Evolutionary conservation across 2,113 vertebrate genomes (phyloP), one percentile per base, ranked within the genome.

Genomic region (Ia io): DNA sequence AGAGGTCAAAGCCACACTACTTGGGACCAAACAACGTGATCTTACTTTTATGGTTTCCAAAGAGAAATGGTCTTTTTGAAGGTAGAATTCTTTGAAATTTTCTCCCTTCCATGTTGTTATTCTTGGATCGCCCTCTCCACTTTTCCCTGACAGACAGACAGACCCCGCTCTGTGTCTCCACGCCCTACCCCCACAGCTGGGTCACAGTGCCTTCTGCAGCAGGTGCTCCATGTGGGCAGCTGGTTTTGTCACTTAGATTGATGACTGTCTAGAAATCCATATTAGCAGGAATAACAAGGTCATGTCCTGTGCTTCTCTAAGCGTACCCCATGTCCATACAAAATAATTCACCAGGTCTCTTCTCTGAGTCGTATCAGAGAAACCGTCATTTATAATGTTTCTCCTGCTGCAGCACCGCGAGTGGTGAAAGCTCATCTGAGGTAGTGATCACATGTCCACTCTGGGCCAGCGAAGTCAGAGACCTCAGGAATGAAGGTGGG

Each of bases 11-110:
- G 32, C 3, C 90, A 35, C 6, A 18, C 35, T 6, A 32, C 11
- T 7, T 40, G 6, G 47, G 49, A 63, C 63, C 44, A 84, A 76
- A 61, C 3, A 44, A n/a, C 35, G 2, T 18, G n/a, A 67, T 37
- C 51, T 88, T 28, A 44, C 63, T 88, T 88, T 18, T 5, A n/a
- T 14, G 14, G 35, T 91, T 79, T 91, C 61, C 70, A 61, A 80
- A 86, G 67, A 89, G 42, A 88, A 90, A 82, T 4, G 4, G 32
- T n/a, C 44, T 35, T 79, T 80, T 71, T 22, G 20, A 90, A 70
- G 80, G 63, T 16, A 9, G 16, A 8, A 65, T 73, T 91, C 37
- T 49, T 42, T 42, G n/a, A 63, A 25, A 63, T 40, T 70, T 44
- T 61, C 73, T 22, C 23, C 63, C 35, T 32, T 71, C 40, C 42